Percentiles rank a stretch among this genome's conserved stretches.
phyloP scores from a whole-genome alignment of 1,140 invertebrate genomes.

The Eubasilissa regina region DNA sequence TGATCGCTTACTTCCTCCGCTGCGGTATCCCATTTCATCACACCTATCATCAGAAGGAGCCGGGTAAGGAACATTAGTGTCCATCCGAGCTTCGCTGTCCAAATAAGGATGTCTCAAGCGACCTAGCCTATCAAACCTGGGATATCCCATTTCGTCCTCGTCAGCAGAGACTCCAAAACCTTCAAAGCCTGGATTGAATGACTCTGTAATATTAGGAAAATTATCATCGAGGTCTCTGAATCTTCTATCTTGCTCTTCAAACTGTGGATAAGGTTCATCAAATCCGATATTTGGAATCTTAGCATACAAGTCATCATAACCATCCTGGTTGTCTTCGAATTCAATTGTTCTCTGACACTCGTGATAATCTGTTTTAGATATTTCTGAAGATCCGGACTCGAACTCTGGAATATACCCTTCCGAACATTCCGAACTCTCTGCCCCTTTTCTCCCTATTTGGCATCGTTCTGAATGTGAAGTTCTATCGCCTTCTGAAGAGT shows the following conservation, averaged over 20 bases:
- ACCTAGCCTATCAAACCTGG: slow-evolving; percentile 73
- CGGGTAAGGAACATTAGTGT: slow-evolving; percentile 56
- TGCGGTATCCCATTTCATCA: slow-evolving; percentile 48
- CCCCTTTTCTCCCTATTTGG: slow-evolving; percentile 61
- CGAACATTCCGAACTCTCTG: slow-evolving; percentile 76
- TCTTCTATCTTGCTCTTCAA: slow-evolving; percentile 49
- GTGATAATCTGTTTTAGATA: slow-evolving; percentile 72
- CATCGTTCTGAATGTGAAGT: slow-evolving; percentile 65
- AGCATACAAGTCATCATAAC: slow-evolving; percentile 57
- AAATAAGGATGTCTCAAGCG: slow-evolving; percentile 71
- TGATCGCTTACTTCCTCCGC: slow-evolving; percentile 49
- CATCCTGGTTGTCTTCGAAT: slow-evolving; percentile 68
- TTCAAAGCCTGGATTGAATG: slow-evolving; percentile 70
- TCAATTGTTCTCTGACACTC: slow-evolving; percentile 69
- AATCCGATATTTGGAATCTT: slow-evolving; percentile 59
- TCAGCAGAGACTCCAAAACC: slow-evolving; percentile 75
- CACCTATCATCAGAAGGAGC: slow-evolving; percentile 46
- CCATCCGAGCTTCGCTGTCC: slow-evolving; percentile 67
- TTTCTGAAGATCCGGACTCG: slow-evolving; percentile 76
- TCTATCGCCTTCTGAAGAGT: slow-evolving; percentile 72
- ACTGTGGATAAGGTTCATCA: slow-evolving; percentile 57
- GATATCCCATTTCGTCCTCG: slow-evolving; percentile 77
- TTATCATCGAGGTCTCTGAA: slow-evolving; percentile 53
- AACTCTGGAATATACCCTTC: slow-evolving; percentile 79
- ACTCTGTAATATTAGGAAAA: slow-evolving; percentile 50